Evolutionary conservation across 2,113 vertebrate species (phyloP).

Genomic region (Menidia beryllina): DNA sequence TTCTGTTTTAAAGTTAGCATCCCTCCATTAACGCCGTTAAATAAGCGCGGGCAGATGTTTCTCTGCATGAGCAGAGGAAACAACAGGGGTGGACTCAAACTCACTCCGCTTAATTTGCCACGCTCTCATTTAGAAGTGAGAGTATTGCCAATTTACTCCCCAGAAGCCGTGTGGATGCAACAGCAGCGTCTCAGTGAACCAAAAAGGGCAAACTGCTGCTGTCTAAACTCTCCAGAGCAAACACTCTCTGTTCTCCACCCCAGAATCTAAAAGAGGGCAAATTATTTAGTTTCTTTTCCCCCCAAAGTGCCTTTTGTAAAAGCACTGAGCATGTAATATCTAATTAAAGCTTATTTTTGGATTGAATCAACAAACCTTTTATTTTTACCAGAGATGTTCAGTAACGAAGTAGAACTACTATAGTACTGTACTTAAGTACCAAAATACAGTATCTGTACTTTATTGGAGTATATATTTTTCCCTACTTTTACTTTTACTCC

Average conservation of each 20-base stretch:
- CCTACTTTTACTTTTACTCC: too few species aligned
- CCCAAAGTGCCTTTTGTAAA: neutral
- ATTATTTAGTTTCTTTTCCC: neutral
- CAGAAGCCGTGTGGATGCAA: conserved; percentile 18
- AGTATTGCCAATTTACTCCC: conserved; percentile 20
- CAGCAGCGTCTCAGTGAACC: conserved; percentile 24
- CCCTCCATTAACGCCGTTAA: conserved; percentile 14
- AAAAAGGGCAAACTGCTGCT: conserved; percentile 37
- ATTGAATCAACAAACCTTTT: too few species aligned
- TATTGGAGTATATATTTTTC: too few species aligned
- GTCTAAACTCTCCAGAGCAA: conserved; percentile 34
- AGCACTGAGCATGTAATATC: neutral
- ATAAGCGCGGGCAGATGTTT: conserved; percentile 24
- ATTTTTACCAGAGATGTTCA: too few species aligned
- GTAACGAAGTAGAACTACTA: too few species aligned
- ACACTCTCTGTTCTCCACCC: conserved; percentile 23
- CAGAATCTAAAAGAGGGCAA: neutral
- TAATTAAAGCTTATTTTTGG: neutral
- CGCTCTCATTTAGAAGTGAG: conserved; percentile 32
- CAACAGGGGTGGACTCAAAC: conserved; percentile 21
- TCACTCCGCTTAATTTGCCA: conserved; percentile 16
- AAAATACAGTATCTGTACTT: too few species aligned
- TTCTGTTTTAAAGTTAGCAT: too few species aligned
- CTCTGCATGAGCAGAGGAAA: too few species aligned
- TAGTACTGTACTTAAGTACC: too few species aligned